These are phyloP conservation scores for Myiozetetes cayanensis DNA, from an alignment of 2,113 vertebrate species.

Conservation along the genomic window DNA sequence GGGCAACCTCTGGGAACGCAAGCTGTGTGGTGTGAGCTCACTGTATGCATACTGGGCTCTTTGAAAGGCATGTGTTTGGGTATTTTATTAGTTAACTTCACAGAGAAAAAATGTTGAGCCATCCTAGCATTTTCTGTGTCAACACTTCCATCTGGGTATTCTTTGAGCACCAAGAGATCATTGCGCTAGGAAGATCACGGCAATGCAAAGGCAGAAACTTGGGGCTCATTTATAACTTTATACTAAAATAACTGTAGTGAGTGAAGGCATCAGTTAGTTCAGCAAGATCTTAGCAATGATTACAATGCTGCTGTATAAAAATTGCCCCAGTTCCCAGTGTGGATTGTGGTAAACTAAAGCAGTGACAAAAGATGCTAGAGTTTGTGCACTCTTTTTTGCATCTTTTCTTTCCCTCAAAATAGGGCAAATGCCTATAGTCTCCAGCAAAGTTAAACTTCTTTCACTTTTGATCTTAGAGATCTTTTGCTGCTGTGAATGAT, in stretches of 20 bases:
- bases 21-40: neutral
- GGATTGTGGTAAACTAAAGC: neutral
- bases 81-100: neutral
- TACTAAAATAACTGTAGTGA: neutral
- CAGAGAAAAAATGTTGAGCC: neutral
- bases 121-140: neutral
- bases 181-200: neutral
- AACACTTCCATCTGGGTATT: neutral
- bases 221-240: neutral
- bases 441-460: neutral
- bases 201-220: neutral
- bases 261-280: neutral
- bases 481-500: neutral
- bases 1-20: neutral
- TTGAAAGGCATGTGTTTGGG: neutral
- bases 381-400: fast-evolving
- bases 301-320: neutral
- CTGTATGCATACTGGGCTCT: neutral
- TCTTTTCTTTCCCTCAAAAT: neutral
- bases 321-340: neutral
- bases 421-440: neutral
- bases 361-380: neutral
- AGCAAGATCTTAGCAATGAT: neutral
- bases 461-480: neutral
- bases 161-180: neutral